Percentiles rank a stretch among this genome's conserved stretches.
Evolutionary conservation across 2,888 invertebrate genomes (phyloP).

Genomic region (Athalia cordata): DNA sequence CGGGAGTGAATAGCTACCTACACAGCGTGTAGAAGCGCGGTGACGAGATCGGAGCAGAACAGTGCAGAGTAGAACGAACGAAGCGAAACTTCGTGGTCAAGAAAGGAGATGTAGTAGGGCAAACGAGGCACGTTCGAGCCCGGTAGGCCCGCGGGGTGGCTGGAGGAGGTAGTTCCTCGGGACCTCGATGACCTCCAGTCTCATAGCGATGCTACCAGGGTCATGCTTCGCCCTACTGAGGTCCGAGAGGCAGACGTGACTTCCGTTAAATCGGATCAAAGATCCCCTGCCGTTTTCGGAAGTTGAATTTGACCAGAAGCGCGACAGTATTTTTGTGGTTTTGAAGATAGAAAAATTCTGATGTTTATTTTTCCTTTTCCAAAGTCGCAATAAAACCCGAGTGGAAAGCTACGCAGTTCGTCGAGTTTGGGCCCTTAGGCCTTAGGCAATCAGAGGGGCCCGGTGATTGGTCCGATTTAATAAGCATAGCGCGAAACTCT

Average conservation of each 20-base stretch:
- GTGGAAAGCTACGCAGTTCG: neutral
- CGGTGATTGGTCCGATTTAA: slow-evolving; percentile 59
- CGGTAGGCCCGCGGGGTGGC: slow-evolving; percentile 13
- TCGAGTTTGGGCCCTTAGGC: slow-evolving; percentile 19
- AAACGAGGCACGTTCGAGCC: slow-evolving; percentile 41
- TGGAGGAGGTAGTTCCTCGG: slow-evolving; percentile 28
- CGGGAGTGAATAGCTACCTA: neutral
- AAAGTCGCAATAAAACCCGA: neutral
- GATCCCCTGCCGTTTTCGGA: neutral
- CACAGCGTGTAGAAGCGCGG: neutral
- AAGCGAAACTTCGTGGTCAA: slow-evolving; percentile 8
- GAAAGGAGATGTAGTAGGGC: slow-evolving; percentile 27
- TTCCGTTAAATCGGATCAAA: neutral
- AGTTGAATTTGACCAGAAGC: neutral
- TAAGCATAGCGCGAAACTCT: slow-evolving; percentile 65
- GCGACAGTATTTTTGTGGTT: no score
- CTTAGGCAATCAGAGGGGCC: neutral
- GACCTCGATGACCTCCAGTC: slow-evolving; percentile 40
- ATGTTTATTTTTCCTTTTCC: neutral
- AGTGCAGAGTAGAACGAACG: neutral
- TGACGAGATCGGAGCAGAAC: slow-evolving; percentile 15
- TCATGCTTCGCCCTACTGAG: slow-evolving; percentile 35
- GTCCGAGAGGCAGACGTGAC: slow-evolving; percentile 23
- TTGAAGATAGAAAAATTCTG: no score
- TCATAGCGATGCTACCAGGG: slow-evolving; percentile 39